These are phyloP conservation scores for Elymnias hypermnestra DNA, from an alignment of 1,140 invertebrate genomes.

Conservation along the genomic window DNA sequence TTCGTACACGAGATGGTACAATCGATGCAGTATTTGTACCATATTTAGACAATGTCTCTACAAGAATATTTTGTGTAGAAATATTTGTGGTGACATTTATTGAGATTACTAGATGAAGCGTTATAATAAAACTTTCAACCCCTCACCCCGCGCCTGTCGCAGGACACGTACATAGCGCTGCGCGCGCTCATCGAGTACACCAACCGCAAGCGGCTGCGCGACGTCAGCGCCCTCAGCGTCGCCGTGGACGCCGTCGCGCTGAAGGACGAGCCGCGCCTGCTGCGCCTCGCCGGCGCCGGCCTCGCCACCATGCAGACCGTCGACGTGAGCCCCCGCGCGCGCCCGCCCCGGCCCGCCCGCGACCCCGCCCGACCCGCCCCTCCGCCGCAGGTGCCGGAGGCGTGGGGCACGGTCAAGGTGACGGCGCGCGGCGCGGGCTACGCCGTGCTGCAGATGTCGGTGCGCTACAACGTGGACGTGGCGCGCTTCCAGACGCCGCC, in stretches of 20 bases:
- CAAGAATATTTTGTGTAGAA: too few species aligned
- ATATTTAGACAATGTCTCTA: too few species aligned
- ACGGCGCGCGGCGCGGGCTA: constrained; percentile 93
- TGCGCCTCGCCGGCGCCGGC: constrained; percentile 86
- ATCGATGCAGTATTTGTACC: too few species aligned
- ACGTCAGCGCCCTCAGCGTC: constrained; percentile 90
- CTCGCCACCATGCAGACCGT: constrained; percentile 85
- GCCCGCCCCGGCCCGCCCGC: too few species aligned
- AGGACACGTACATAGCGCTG: constrained; percentile 92
- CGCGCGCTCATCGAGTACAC: constrained; percentile 95
- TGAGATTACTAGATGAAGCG: too few species aligned
- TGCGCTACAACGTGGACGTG: constrained; percentile 96
- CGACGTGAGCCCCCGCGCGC: constrained; percentile 79
- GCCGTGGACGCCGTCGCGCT: constrained; percentile 91
- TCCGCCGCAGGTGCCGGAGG: constrained; percentile 85
- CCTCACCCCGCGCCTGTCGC: too few species aligned
- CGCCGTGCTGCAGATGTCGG: constrained; percentile 93
- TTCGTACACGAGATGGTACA: too few species aligned
- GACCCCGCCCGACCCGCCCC: too few species aligned
- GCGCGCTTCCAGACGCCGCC: constrained; percentile 90
- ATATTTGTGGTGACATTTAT: too few species aligned
- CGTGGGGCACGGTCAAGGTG: constrained; percentile 94
- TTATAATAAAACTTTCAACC: too few species aligned
- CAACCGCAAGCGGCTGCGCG: constrained; percentile 87
- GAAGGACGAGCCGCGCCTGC: constrained; percentile 78